phyloP scores from a whole-genome alignment of 2,113 vertebrate species.

The Mobula hypostoma region DNA sequence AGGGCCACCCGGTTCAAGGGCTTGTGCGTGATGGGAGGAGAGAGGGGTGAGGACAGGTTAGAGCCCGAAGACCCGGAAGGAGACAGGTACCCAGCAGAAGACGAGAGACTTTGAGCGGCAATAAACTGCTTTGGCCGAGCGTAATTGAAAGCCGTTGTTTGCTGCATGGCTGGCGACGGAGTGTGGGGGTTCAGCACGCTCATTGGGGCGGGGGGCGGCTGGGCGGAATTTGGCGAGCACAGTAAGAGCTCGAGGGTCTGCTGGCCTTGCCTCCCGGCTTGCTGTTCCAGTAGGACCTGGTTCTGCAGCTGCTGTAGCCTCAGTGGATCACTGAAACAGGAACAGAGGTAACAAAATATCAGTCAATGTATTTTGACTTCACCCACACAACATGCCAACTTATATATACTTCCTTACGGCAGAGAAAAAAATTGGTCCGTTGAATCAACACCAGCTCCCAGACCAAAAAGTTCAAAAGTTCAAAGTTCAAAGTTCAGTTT shows the following conservation, averaged over 20 bases:
- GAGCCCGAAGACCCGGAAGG: conserved; percentile 82
- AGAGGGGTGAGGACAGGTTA: conserved; percentile 79
- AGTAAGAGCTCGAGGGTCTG: conserved; percentile 76
- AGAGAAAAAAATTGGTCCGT: no score
- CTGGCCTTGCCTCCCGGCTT: conserved; percentile 62
- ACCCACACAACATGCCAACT: no score
- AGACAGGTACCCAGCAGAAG: conserved; percentile 64
- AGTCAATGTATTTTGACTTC: not conserved
- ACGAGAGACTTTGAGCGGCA: conserved; percentile 74
- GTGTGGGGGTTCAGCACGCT: conserved; percentile 63
- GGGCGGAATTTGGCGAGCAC: conserved; percentile 69
- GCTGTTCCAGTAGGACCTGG: conserved; percentile 80
- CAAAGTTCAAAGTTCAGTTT: no score
- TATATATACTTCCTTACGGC: no score
- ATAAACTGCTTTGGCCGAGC: conserved; percentile 98
- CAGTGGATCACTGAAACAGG: conserved; percentile 67
- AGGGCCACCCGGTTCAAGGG: conserved; percentile 62
- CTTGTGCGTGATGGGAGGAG: conserved; percentile 70
- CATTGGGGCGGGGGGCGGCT: conserved; percentile 67
- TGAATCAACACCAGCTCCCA: no score
- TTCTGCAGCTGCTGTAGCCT: conserved; percentile 88
- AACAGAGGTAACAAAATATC: conserved; percentile 44
- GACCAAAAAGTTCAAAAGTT: no score
- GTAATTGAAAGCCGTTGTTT: conserved; percentile 89
- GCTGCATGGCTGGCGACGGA: conserved; percentile 73